phyloP scores from a whole-genome alignment of 2,797 vertebrate genomes.

The Sebastes nivosus region DNA sequence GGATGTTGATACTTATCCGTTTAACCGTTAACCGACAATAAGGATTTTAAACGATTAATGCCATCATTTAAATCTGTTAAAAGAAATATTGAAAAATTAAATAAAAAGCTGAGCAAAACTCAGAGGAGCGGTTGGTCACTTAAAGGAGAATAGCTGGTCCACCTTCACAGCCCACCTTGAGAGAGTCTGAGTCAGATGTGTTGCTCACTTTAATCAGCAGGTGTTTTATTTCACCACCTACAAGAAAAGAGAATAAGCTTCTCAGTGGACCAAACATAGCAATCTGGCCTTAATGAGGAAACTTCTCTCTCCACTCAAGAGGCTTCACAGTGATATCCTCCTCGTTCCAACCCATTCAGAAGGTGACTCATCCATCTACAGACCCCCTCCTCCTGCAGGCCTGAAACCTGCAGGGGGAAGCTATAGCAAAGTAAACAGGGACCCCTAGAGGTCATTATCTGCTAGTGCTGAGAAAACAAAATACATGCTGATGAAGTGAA shows the following conservation, averaged over 20 bases:
- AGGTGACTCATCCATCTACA: slow-evolving; percentile 69
- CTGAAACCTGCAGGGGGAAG: not conserved
- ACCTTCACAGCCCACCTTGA: no score
- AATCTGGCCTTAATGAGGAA: slow-evolving; percentile 14
- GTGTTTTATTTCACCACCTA: not conserved
- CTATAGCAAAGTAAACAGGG: slow-evolving; percentile 49
- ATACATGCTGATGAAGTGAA: not conserved
- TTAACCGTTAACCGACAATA: no score
- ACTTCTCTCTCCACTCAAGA: slow-evolving; percentile 47
- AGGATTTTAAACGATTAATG: no score
- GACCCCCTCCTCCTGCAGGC: not conserved
- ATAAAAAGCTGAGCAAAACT: no score
- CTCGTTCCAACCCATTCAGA: slow-evolving; percentile 40
- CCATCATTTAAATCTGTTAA: no score
- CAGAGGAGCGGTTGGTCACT: no score
- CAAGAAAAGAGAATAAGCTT: not conserved
- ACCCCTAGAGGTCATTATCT: slow-evolving; percentile 60
- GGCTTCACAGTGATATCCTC: slow-evolving; percentile 44
- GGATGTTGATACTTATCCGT: no score
- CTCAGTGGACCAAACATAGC: slow-evolving; percentile 14
- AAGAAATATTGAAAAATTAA: no score
- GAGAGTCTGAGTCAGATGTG: no score
- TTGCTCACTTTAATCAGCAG: no score
- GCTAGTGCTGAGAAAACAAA: slow-evolving; percentile 25
- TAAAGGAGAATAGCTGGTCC: no score